A percentile compares a stretch with the other conserved stretches of the same genome.
Conservation (phyloP, 2,888 invertebrate genomes). For the Stegana nigrithorax region DNA sequence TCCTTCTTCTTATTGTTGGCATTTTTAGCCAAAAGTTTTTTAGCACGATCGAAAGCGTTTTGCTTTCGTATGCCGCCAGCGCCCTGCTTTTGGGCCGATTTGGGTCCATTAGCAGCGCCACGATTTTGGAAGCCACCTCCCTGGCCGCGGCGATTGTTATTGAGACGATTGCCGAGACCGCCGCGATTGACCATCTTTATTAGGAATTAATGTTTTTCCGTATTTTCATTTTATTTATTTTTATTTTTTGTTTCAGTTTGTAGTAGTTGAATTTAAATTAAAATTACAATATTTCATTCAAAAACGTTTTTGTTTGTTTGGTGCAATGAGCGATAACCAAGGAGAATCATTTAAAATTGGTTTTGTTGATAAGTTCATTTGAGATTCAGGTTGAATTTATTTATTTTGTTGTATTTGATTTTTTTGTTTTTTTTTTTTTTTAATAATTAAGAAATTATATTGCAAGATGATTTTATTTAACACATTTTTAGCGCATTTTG, state of each 20-base stretch:
- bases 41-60: conserved; percentile 70
- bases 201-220: not conserved
- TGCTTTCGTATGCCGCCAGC: conserved; percentile 69
- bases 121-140: conserved; percentile 69
- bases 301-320: not conserved
- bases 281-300: not conserved
- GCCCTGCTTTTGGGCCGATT: conserved; percentile 66
- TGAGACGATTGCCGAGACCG: conserved; percentile 59
- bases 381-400: too few relatives aligned
- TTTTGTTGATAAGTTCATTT: not conserved
- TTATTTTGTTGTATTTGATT: not conserved
- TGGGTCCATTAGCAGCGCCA: conserved; percentile 63
- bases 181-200: conserved; percentile 68
- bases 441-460: too few relatives aligned
- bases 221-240: not conserved
- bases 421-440: not conserved
- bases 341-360: not conserved
- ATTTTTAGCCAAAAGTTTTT: conserved; percentile 70
- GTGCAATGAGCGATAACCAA: too few relatives aligned
- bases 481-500: not conserved
- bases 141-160: conserved; percentile 66
- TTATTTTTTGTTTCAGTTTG: too few relatives aligned
- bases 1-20: conserved; percentile 69
- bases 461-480: not conserved
- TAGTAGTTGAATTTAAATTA: conserved; percentile 6